Evolutionary conservation across 1,140 invertebrate species (phyloP).

Genomic region (Bicyclus anynana): DNA sequence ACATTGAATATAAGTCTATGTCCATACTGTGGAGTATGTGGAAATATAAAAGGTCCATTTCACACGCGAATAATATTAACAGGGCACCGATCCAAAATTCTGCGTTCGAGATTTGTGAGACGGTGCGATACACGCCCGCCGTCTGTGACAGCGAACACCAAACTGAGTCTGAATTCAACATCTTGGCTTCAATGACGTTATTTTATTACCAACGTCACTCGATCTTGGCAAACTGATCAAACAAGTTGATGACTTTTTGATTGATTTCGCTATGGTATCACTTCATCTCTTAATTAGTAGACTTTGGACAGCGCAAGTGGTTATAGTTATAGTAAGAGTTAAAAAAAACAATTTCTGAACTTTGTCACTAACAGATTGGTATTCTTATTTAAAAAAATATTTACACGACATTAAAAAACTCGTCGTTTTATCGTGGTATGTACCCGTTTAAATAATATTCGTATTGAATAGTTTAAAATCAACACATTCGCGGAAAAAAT

Average conservation of each 20-base stretch:
- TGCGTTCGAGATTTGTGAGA: slow-evolving; percentile 54
- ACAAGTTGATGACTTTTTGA: slow-evolving; percentile 18
- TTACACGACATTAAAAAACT: too few relatives aligned
- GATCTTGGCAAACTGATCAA: slow-evolving; percentile 19
- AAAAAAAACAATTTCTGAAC: too few relatives aligned
- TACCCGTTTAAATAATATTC: too few relatives aligned
- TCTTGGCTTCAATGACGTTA: slow-evolving; percentile 22
- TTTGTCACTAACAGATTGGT: too few relatives aligned
- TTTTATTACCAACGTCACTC: slow-evolving; percentile 21
- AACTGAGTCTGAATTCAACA: slow-evolving; percentile 60
- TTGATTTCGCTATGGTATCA: slow-evolving; percentile 17
- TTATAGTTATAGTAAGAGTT: background rate
- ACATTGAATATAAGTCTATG: slow-evolving; percentile 26
- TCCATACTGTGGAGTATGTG: slow-evolving; percentile 50
- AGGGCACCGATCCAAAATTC: slow-evolving; percentile 71
- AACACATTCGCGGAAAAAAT: too few relatives aligned
- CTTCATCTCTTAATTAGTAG: background rate
- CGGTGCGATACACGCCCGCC: slow-evolving; percentile 39
- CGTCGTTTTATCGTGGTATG: too few relatives aligned
- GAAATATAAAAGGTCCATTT: slow-evolving; percentile 73
- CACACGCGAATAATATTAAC: slow-evolving; percentile 68
- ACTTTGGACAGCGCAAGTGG: background rate
- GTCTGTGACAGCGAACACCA: slow-evolving; percentile 41
- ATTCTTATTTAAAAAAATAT: too few relatives aligned
- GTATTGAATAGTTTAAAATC: too few relatives aligned